Conservation (phyloP, 1,140 invertebrate species). For the Hypsibius dujardini region DNA sequence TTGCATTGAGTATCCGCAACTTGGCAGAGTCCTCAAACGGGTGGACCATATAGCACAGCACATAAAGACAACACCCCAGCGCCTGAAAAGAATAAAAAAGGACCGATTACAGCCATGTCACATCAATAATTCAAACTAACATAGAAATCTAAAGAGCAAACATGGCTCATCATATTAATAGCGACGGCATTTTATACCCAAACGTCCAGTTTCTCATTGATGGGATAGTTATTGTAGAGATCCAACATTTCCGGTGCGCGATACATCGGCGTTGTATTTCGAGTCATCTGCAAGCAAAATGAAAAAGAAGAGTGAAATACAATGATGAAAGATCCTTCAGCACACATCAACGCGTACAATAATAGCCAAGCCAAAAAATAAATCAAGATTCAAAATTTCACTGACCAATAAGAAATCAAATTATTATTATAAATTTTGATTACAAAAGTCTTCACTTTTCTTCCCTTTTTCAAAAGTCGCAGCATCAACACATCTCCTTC, state of each 20-base stretch:
- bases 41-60: slow-evolving; percentile 76
- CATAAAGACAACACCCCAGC: slow-evolving; percentile 81
- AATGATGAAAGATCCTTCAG: too few relatives aligned
- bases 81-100: slow-evolving; percentile 37
- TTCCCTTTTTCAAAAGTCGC: too few relatives aligned
- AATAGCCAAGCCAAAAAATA: too few relatives aligned
- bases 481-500: too few relatives aligned
- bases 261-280: slow-evolving; percentile 56
- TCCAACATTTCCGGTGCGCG: slow-evolving; percentile 81
- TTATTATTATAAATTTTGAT: too few relatives aligned
- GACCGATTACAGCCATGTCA: too few relatives aligned
- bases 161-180: too few relatives aligned
- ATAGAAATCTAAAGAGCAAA: slow-evolving; percentile 16
- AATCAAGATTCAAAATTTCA: too few relatives aligned
- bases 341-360: too few relatives aligned
- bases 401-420: too few relatives aligned
- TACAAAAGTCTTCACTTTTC: too few relatives aligned
- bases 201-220: slow-evolving; percentile 65
- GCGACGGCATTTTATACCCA: slow-evolving; percentile 44
- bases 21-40: slow-evolving; percentile 95
- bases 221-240: slow-evolving; percentile 85
- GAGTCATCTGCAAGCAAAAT: slow-evolving; percentile 39
- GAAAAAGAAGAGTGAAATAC: background rate
- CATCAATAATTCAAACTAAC: background rate
- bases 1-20: slow-evolving; percentile 81